Conservation (phyloP, 2,113 vertebrate species). For the Ahaetulla prasina region DNA sequence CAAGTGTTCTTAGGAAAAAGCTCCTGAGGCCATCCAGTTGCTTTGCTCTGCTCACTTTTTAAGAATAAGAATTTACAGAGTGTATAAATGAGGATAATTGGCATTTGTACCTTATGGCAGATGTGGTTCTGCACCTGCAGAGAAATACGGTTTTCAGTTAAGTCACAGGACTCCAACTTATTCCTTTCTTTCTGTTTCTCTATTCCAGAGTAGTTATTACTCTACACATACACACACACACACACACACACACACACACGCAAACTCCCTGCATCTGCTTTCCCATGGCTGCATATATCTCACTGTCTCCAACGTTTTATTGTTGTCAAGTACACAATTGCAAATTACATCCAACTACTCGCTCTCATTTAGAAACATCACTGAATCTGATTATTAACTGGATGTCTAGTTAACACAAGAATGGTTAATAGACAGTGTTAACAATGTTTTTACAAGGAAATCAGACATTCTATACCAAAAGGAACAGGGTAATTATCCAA, state of each 20-base stretch:
- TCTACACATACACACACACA: neutral
- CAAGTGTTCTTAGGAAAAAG: neutral
- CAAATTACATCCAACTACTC: neutral
- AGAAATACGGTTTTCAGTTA: neutral
- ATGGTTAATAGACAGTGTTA: neutral
- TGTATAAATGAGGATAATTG: neutral
- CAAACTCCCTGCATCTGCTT: neutral
- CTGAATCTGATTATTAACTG: neutral
- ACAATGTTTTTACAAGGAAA: neutral
- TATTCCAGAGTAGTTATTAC: neutral
- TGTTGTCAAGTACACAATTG: neutral
- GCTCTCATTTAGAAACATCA: neutral
- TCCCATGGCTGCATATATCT: neutral
- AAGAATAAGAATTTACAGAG: neutral
- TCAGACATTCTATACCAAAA: neutral
- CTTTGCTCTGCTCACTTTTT: neutral
- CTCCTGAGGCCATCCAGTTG: neutral
- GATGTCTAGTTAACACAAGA: neutral
- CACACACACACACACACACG: neutral
- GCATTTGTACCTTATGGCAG: neutral
- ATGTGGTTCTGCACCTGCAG: neutral
- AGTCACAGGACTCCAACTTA: neutral
- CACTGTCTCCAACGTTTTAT: neutral
- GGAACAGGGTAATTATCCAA: neutral
- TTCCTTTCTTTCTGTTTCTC: neutral